A percentile compares a stretch with the other conserved stretches of the same genome.
Conservation (phyloP, 2,888 invertebrate species). For the Eucriotettix oculatus region DNA sequence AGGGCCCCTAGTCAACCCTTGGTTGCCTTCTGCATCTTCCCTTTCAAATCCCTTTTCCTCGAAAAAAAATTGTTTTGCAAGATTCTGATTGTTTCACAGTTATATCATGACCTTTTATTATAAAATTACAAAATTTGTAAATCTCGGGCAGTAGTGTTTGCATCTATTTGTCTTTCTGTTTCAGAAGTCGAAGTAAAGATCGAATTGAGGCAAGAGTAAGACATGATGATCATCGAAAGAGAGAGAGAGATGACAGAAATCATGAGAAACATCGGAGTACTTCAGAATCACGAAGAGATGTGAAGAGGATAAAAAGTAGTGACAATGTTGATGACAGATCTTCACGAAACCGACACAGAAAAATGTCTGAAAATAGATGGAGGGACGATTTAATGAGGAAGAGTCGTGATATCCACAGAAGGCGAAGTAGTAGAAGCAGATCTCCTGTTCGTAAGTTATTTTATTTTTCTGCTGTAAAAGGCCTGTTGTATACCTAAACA, state of each 20-base stretch:
- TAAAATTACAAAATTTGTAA: too few relatives aligned
- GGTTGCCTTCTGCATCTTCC: too few relatives aligned
- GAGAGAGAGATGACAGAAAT: not conserved
- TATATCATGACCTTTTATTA: too few relatives aligned
- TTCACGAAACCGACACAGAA: not conserved
- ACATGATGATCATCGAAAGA: not conserved
- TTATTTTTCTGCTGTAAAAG: not conserved
- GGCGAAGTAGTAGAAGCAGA: slow-evolving; percentile 6
- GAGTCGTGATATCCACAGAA: slow-evolving; percentile 8
- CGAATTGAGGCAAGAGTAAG: not conserved
- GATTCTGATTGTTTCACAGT: too few relatives aligned
- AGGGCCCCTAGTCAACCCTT: too few relatives aligned
- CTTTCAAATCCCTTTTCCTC: too few relatives aligned
- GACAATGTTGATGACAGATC: not conserved
- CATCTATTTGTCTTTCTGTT: not conserved
- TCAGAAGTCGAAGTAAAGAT: not conserved
- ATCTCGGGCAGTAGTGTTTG: too few relatives aligned
- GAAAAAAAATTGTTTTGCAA: too few relatives aligned
- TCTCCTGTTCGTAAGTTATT: slow-evolving; percentile 2
- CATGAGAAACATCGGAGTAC: not conserved
- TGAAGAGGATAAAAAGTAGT: slow-evolving; percentile 2
- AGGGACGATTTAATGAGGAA: slow-evolving; percentile 2
- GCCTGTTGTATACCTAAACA: too few relatives aligned
- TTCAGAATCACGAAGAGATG: not conserved
- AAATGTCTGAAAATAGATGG: not conserved